Evolutionary conservation across 23 tunicate genomes (phyloP).

Genomic region (Halocynthia aurantium): DNA sequence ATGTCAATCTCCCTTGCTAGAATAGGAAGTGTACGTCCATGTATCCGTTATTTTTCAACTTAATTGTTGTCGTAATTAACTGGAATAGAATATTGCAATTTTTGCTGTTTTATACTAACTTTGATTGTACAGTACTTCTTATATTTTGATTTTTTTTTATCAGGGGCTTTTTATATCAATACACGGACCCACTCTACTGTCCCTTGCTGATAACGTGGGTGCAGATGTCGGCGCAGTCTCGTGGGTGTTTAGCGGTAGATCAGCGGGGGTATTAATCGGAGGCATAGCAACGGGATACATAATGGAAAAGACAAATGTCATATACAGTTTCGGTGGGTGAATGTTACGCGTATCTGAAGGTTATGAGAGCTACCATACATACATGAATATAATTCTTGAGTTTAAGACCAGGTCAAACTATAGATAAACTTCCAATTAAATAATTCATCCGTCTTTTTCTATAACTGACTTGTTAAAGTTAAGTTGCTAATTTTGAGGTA

Average conservation of each 20-base stretch:
- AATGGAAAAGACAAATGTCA: slow-evolving; percentile 53
- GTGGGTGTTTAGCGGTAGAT: slow-evolving; percentile 83
- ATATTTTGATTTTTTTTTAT: background rate
- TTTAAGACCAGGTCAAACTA: background rate
- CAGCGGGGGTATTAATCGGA: slow-evolving; percentile 76
- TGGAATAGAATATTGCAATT: background rate
- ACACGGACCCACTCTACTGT: slow-evolving; percentile 92
- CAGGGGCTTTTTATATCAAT: slow-evolving; percentile 93
- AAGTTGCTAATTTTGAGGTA: too few species aligned
- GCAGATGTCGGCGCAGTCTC: slow-evolving; percentile 62
- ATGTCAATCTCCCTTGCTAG: slow-evolving; percentile 58
- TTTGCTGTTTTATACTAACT: background rate
- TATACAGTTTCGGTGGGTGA: slow-evolving; percentile 62
- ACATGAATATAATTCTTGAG: too few species aligned
- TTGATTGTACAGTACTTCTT: background rate
- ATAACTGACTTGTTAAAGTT: too few species aligned
- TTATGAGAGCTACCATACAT: too few species aligned
- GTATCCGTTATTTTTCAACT: background rate
- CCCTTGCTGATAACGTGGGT: slow-evolving; percentile 74
- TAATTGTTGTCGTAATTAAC: background rate
- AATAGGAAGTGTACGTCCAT: slow-evolving; percentile 57
- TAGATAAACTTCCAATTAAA: too few species aligned
- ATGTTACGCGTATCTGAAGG: too few species aligned
- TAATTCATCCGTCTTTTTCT: too few species aligned
- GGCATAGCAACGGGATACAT: slow-evolving; percentile 78